These are phyloP conservation scores for Mythimna vitellina DNA, from an alignment of 2,888 invertebrate species.

Conservation along the genomic window DNA sequence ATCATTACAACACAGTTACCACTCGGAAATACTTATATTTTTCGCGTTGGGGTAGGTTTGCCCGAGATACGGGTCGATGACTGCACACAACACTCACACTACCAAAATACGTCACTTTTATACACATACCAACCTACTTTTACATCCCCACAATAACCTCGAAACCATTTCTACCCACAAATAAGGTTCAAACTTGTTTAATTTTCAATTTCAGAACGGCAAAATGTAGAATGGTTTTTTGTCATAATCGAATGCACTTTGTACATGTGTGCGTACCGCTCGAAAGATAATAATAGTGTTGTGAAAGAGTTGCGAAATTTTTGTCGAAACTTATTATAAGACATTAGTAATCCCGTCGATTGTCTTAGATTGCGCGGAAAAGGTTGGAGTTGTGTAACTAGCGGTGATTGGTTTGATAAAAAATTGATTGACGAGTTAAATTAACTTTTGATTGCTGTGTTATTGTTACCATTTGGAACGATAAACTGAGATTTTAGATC, in stretches of 20 bases:
- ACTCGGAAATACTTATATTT: slow-evolving; percentile 72
- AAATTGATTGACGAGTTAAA: slow-evolving; percentile 55
- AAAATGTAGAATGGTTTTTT: slow-evolving; percentile 67
- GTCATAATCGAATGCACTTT: slow-evolving; percentile 80
- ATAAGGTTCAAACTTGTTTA: slow-evolving; percentile 67
- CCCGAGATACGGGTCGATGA: slow-evolving; percentile 84
- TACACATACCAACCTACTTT: slow-evolving; percentile 53
- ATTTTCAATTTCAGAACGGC: slow-evolving; percentile 46
- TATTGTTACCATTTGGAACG: slow-evolving; percentile 39
- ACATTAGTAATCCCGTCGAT: slow-evolving; percentile 69
- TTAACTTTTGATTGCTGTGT: slow-evolving; percentile 37
- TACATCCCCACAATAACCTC: slow-evolving; percentile 57
- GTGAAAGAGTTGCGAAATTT: slow-evolving; percentile 80
- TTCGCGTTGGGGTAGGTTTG: slow-evolving; percentile 88
- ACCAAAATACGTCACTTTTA: slow-evolving; percentile 66
- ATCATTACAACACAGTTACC: slow-evolving; percentile 52
- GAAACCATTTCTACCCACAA: slow-evolving; percentile 33
- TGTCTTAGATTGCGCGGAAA: slow-evolving; percentile 72
- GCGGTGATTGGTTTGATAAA: slow-evolving; percentile 61
- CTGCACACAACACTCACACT: slow-evolving; percentile 72
- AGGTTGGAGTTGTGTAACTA: slow-evolving; percentile 68
- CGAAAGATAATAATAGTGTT: slow-evolving; percentile 83
- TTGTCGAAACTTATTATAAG: slow-evolving; percentile 80
- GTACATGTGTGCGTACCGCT: slow-evolving; percentile 78
- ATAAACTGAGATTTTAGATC: not conserved